These are phyloP conservation scores for Gouania willdenowi DNA, from an alignment of 2,797 vertebrate genomes.

Conservation along the genomic window DNA sequence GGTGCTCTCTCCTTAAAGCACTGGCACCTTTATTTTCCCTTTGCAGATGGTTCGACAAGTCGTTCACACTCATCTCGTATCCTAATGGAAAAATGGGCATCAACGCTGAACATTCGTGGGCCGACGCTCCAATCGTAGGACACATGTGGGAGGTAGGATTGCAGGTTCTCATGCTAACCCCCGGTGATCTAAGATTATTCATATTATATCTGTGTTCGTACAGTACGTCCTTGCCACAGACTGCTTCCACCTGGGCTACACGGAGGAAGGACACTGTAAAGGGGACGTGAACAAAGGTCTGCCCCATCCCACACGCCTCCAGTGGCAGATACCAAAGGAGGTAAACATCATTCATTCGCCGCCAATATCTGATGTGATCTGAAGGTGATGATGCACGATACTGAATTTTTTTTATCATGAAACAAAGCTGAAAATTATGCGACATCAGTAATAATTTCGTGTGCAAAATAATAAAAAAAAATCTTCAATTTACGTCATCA, in stretches of 20 bases:
- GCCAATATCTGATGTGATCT: neutral
- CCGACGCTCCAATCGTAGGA: slow-evolving; percentile 87
- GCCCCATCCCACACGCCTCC: slow-evolving; percentile 77
- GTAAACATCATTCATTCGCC: too few species aligned
- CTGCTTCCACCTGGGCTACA: slow-evolving; percentile 86
- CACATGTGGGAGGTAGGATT: slow-evolving; percentile 93
- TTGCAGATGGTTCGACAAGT: slow-evolving; percentile 94
- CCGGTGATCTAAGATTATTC: neutral
- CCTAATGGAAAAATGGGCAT: slow-evolving; percentile 87
- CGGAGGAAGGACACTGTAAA: slow-evolving; percentile 85
- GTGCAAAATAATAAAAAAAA: too few species aligned
- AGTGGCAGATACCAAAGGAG: slow-evolving; percentile 84
- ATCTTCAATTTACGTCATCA: too few species aligned
- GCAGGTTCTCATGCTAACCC: neutral
- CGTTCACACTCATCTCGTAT: slow-evolving; percentile 87
- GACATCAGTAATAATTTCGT: too few species aligned
- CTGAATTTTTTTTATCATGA: neutral
- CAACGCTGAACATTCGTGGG: slow-evolving; percentile 92
- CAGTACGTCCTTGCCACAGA: slow-evolving; percentile 86
- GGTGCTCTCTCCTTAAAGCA: neutral
- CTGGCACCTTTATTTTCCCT: neutral
- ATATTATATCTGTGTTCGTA: slow-evolving; percentile 13
- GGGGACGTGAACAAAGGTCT: slow-evolving; percentile 78
- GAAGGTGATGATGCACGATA: too few species aligned
- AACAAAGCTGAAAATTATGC: too few species aligned